Evolutionary conservation across 2,113 vertebrate species (phyloP).

Genomic region (Chascanopsetta lugubris): DNA sequence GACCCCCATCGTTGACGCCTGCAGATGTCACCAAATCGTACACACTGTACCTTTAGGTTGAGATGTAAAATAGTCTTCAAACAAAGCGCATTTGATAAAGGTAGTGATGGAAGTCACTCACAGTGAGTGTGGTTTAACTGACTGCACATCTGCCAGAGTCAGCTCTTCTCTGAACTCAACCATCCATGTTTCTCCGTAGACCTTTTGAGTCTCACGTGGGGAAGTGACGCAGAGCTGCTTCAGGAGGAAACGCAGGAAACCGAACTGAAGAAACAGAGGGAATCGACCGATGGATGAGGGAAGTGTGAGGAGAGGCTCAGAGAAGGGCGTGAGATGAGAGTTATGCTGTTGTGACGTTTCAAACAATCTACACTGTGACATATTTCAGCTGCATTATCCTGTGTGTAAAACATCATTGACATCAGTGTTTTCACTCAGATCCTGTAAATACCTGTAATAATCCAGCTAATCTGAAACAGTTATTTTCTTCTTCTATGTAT

Average conservation of each 20-base stretch:
- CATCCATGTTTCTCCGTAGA: conserved; percentile 37
- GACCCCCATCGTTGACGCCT: no score
- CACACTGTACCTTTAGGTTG: no score
- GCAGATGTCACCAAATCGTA: no score
- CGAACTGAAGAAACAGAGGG: not conserved
- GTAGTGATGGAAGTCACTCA: no score
- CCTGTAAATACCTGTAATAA: not conserved
- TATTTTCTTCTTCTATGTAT: not conserved
- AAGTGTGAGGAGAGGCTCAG: not conserved
- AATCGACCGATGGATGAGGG: not conserved
- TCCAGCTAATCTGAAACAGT: conserved; percentile 39
- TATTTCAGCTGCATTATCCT: conserved; percentile 1
- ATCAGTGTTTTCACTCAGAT: not conserved
- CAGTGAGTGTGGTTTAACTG: not conserved
- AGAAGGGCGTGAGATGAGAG: not conserved
- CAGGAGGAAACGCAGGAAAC: conserved; percentile 21
- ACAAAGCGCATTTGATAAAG: no score
- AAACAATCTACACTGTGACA: conserved; percentile 12
- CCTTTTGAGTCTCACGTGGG: conserved; percentile 28
- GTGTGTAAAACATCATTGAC: not conserved
- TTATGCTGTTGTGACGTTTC: not conserved
- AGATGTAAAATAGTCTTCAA: no score
- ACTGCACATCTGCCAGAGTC: not conserved
- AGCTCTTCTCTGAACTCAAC: not conserved
- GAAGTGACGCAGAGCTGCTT: conserved; percentile 17